These are phyloP conservation scores for Ectobius pallidus DNA, from an alignment of 2,888 invertebrate species.

Conservation along the genomic window DNA sequence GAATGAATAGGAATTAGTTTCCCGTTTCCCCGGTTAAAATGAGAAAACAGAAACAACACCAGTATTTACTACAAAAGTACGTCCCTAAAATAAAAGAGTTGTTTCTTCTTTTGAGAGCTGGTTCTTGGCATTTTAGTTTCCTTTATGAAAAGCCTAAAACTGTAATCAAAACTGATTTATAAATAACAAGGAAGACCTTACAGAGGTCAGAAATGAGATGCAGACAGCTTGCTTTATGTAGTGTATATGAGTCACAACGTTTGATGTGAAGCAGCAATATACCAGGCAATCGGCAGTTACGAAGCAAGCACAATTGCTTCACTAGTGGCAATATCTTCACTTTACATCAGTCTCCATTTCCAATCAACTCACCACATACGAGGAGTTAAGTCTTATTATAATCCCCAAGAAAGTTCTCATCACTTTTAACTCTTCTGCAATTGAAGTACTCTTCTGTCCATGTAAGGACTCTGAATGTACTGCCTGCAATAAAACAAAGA, in stretches of 20 bases:
- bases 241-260: background rate
- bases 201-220: conserved; percentile 8
- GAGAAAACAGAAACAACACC: conserved; percentile 14
- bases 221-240: background rate
- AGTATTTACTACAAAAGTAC: conserved; percentile 7
- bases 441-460: conserved; percentile 59
- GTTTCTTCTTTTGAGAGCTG: background rate
- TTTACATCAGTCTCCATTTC: background rate
- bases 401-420: background rate
- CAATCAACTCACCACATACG: background rate
- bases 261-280: conserved; percentile 5
- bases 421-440: conserved; percentile 32
- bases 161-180: background rate
- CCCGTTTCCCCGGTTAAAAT: background rate
- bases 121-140: too few species aligned
- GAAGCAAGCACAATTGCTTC: conserved; percentile 26
- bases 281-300: background rate
- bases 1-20: background rate
- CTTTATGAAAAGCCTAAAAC: too few species aligned
- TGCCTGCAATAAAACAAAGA: conserved; percentile 63
- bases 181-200: conserved; percentile 22
- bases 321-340: conserved; percentile 1
- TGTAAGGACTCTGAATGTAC: conserved; percentile 69
- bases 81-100: background rate
- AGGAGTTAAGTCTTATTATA: background rate